phyloP scores from a whole-genome alignment of 2,797 vertebrate genomes.

The Denticeps clupeoides region DNA sequence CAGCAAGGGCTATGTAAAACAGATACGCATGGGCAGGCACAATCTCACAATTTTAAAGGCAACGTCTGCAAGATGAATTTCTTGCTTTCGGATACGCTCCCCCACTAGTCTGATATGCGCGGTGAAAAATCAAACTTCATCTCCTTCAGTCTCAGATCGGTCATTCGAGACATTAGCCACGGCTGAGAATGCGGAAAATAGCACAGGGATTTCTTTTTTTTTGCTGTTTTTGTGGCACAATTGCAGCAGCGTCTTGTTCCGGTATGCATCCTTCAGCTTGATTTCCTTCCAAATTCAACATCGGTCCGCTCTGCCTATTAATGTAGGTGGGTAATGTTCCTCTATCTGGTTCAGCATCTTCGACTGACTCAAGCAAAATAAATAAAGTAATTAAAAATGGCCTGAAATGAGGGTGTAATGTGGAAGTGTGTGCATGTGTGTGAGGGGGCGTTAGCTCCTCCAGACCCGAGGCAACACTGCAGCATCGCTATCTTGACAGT shows the following conservation, averaged over 20 bases:
- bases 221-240: neutral
- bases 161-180: conserved; percentile 31
- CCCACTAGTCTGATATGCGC: conserved; percentile 29
- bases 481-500: conserved; percentile 39
- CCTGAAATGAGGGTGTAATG: no score
- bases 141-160: conserved; percentile 21
- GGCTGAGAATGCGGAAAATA: conserved; percentile 31
- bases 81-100: conserved; percentile 28
- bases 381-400: no score
- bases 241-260: no score
- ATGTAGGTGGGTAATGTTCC: conserved; percentile 4
- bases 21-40: conserved; percentile 43
- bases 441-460: no score
- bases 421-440: no score
- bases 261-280: neutral
- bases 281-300: conserved; percentile 1
- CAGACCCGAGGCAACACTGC: conserved; percentile 19
- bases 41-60: conserved; percentile 48
- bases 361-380: neutral
- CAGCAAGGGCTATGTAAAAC: conserved; percentile 26
- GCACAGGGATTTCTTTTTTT: conserved; percentile 4
- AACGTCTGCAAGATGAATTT: conserved; percentile 32
- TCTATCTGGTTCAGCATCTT: neutral
- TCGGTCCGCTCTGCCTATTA: neutral
- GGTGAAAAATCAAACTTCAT: conserved; percentile 36